These are phyloP conservation scores for Neomorphus geoffroyi DNA, from an alignment of 2,797 vertebrate species.

Conservation along the genomic window DNA sequence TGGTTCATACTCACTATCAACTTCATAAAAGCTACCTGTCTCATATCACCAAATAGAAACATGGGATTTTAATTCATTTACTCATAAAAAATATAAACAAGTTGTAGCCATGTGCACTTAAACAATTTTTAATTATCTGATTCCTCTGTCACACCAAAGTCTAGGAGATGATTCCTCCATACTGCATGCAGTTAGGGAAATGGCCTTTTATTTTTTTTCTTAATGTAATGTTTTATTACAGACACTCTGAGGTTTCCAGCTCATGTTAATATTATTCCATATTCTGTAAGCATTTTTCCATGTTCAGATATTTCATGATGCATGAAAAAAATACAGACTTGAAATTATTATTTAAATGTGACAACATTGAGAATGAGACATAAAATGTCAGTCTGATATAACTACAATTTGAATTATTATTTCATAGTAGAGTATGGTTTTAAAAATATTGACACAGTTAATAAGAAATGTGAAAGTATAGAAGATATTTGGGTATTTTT, in stretches of 20 bases:
- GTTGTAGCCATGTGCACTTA: not conserved
- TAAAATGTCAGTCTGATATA: not conserved
- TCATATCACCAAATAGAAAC: not conserved
- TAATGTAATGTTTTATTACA: not conserved
- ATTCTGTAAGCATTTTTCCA: not conserved
- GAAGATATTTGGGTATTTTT: not conserved
- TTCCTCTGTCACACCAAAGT: not conserved
- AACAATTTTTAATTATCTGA: not conserved
- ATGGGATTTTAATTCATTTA: not conserved
- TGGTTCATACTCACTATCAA: not conserved
- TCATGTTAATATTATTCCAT: not conserved
- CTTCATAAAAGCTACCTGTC: not conserved
- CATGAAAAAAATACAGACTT: not conserved
- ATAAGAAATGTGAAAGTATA: not conserved
- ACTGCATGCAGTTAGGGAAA: not conserved
- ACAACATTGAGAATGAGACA: not conserved
- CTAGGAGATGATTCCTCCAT: not conserved
- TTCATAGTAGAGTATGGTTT: not conserved
- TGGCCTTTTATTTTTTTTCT: not conserved
- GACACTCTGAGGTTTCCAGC: not conserved
- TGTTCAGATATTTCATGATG: not conserved
- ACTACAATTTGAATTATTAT: not conserved
- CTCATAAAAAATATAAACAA: not conserved
- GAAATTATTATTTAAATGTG: not conserved
- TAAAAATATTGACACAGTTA: not conserved